Percentiles rank a stretch among this genome's conserved stretches.
Conservation (phyloP, 2,888 invertebrate species). For the Spodoptera picta region DNA sequence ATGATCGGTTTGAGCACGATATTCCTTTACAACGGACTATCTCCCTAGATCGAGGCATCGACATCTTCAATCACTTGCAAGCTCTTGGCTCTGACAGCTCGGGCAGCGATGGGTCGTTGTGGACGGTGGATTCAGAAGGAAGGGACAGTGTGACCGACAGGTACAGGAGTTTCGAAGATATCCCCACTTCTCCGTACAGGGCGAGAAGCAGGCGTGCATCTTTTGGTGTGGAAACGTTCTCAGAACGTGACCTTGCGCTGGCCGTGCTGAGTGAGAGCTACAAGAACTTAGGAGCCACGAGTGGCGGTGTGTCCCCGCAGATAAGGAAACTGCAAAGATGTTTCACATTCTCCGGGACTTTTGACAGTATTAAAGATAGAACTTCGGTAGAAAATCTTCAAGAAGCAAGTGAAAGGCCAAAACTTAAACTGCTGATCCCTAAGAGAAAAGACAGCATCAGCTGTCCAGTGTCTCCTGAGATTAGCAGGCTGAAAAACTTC, state of each 20-base stretch:
- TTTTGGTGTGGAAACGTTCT: conserved; percentile 65
- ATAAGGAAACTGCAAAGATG: conserved; percentile 76
- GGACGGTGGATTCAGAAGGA: conserved; percentile 74
- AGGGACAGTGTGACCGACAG: conserved; percentile 63
- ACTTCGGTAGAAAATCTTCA: conserved; percentile 50
- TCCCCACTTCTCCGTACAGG: conserved; percentile 76
- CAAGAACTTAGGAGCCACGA: conserved; percentile 68
- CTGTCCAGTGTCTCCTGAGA: conserved; percentile 67
- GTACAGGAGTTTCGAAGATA: conserved; percentile 81
- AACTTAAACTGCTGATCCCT: conserved; percentile 43
- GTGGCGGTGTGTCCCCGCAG: conserved; percentile 70
- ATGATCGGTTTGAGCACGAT: conserved; percentile 72
- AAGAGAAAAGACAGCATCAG: conserved; percentile 51
- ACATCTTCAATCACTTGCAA: conserved; percentile 76
- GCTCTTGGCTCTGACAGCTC: conserved; percentile 75
- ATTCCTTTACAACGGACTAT: conserved; percentile 78
- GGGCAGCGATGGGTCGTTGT: conserved; percentile 68
- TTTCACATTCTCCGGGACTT: conserved; percentile 72
- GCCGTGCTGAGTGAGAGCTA: conserved; percentile 76
- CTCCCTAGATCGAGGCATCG: conserved; percentile 79
- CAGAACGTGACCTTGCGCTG: conserved; percentile 68
- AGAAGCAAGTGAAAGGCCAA: conserved; percentile 26
- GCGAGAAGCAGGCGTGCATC: conserved; percentile 83
- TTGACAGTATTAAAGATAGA: conserved; percentile 63
- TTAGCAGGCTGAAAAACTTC: conserved; percentile 66